Evolutionary conservation across 2,888 invertebrate genomes (phyloP).

Genomic region (Litoditis marina): DNA sequence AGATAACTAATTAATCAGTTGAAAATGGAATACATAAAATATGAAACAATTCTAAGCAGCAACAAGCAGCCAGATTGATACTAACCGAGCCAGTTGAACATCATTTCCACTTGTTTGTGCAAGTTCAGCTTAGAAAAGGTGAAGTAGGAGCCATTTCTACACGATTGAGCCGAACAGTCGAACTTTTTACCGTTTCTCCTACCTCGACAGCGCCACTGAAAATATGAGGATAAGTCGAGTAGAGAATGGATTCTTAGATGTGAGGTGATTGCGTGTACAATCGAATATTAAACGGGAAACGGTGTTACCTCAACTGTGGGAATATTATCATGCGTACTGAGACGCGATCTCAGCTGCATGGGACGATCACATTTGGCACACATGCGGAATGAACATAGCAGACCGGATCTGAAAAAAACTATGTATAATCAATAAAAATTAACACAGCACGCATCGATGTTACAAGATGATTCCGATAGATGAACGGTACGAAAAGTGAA

Average conservation of each 20-base stretch:
- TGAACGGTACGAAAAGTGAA: not conserved
- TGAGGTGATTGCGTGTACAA: not conserved
- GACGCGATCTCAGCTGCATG: slow-evolving; percentile 1
- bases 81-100: not conserved
- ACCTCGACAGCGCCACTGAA: slow-evolving; percentile 2
- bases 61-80: too few species aligned
- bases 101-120: not conserved
- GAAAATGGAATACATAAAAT: too few species aligned
- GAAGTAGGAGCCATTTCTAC: not conserved
- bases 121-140: not conserved
- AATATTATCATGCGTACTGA: not conserved
- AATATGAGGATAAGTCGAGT: not conserved
- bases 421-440: not conserved
- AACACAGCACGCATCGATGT: too few species aligned
- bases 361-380: not conserved
- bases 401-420: not conserved
- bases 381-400: not conserved
- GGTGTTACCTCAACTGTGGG: slow-evolving; percentile 4
- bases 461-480: not conserved
- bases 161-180: slow-evolving; percentile 4
- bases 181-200: not conserved
- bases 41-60: too few species aligned
- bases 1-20: too few species aligned
- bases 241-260: not conserved
- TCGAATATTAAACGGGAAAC: not conserved